Evolutionary conservation across 2,888 invertebrate genomes (phyloP).

Genomic region (Halictus ligatus): DNA sequence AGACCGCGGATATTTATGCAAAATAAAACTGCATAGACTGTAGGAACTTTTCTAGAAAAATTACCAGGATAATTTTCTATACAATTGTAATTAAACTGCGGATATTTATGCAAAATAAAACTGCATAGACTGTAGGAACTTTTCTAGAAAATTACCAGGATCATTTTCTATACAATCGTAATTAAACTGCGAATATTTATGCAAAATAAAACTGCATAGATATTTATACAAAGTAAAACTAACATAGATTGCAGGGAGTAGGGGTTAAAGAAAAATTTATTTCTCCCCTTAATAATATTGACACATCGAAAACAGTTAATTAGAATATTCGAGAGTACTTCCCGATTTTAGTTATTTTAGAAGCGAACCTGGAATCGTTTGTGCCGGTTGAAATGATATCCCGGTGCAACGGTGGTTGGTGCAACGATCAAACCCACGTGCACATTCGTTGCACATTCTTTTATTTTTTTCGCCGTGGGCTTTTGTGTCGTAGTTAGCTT

Average conservation of each 20-base stretch:
- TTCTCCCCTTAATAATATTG: neutral
- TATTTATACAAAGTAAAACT: no score
- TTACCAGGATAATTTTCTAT: neutral
- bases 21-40: no score
- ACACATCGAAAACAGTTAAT: neutral
- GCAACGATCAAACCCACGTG: slow-evolving; percentile 10
- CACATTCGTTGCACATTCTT: slow-evolving; percentile 1
- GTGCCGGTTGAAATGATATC: neutral
- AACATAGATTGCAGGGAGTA: no score
- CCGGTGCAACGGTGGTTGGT: neutral
- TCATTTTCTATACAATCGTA: no score
- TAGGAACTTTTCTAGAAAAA: no score
- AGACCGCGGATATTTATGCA: no score
- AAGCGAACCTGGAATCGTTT: neutral
- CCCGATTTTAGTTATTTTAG: no score
- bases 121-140: no score
- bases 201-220: no score
- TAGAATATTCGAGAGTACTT: neutral
- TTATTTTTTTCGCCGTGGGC: neutral
- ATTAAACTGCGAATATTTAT: no score
- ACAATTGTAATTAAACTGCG: neutral
- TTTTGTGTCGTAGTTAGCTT: neutral
- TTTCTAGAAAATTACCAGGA: no score
- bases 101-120: no score
- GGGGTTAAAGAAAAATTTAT: neutral